Evolutionary conservation across 2,113 vertebrate species (phyloP).

Genomic region (Apaloderma vittatum): DNA sequence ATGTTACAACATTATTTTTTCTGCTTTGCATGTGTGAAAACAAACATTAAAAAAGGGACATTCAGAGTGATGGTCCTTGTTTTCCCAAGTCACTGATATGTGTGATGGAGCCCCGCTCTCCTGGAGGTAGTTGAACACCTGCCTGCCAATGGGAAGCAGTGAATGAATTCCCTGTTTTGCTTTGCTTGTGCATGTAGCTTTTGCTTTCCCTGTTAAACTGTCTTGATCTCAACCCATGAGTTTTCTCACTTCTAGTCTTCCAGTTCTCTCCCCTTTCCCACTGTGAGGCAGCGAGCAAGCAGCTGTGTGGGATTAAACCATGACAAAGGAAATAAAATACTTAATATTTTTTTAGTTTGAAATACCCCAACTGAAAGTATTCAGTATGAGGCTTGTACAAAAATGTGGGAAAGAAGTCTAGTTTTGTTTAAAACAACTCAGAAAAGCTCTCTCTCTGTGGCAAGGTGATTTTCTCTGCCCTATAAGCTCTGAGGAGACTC

Average conservation of each 20-base stretch:
- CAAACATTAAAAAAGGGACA: background rate
- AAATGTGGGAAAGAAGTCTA: background rate
- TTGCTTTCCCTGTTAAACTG: background rate
- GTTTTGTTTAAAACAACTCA: background rate
- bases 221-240: background rate
- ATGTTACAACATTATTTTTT: background rate
- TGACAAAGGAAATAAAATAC: background rate
- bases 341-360: background rate
- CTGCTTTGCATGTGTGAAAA: background rate
- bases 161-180: background rate
- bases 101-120: background rate
- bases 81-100: fast-evolving
- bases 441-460: background rate
- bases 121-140: background rate
- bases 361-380: background rate
- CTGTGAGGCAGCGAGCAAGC: fast-evolving
- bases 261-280: background rate
- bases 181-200: background rate
- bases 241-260: background rate
- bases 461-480: background rate
- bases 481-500: background rate
- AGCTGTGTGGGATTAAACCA: background rate
- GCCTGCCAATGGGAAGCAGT: background rate
- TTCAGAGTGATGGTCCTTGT: background rate
- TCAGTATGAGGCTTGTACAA: background rate